Evolutionary conservation across 2,797 vertebrate species (phyloP), one percentile per base, ranked within the genome.

Genomic region (Poecilia velifera): DNA sequence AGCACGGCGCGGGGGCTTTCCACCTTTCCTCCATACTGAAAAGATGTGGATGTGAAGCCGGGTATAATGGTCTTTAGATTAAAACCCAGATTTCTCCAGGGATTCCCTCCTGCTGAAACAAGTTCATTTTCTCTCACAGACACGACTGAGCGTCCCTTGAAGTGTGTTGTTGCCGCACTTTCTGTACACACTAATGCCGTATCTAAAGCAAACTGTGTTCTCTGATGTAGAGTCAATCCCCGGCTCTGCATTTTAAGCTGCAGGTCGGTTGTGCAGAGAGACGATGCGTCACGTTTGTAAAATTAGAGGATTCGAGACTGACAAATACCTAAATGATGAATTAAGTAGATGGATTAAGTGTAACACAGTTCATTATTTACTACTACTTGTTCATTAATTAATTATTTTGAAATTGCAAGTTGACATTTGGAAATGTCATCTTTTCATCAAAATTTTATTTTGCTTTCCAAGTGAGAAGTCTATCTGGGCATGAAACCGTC

Each of bases 31-130:
- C 81, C 43, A 9, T 88, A 89, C 89, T 84, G 77, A 93, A 91
- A 86, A 81, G 51, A 87, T 22, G 25, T 85, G 78, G 76, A 87
- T 82, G 82, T 20, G 73, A 77, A 87, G 82, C 81, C 87, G 22
- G 80, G 80, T 31, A 91, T 31, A 91, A 83, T 82, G 78, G 82
- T 79, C 82, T 87, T 86, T 80, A 85, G 71, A 88, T 91, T 88
- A 92, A 90, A 88, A 84, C 77, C 88, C 73, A 82, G 78, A 91
- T 90, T 89, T 91, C 89, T 88, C 84, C 31, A 16, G 86, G 79
- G 90, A 88, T 82, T 84, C 77, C 82, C 73, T 74, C 81, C 70
- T 72, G 59, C 75, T 78, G 79, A 90, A 90, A 90, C 72, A 31
- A 84, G 76, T 73, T 72, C 0, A 80, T 90, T 86, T 87, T 74